Percentiles rank a stretch among this genome's conserved stretches.
Evolutionary conservation across 2,113 vertebrate genomes (phyloP).

Genomic region (Ictidomys tridecemlineatus): DNA sequence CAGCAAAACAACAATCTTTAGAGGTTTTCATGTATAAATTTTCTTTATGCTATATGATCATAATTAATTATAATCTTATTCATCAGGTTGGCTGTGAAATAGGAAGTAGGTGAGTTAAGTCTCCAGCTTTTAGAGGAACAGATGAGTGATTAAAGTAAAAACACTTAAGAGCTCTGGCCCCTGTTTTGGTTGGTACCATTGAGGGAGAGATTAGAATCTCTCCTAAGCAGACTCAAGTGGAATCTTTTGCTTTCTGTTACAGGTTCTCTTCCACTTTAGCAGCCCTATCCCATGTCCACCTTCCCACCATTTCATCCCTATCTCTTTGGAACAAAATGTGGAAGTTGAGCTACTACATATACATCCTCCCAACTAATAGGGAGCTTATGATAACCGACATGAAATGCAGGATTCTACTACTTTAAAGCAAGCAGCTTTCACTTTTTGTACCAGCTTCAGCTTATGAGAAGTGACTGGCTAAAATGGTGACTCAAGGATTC

Average conservation of each 20-base stretch:
- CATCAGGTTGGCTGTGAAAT: background rate
- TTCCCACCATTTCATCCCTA: background rate
- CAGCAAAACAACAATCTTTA: background rate
- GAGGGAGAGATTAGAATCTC: background rate
- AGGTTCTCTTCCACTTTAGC: background rate
- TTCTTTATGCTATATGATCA: background rate
- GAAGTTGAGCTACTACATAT: background rate
- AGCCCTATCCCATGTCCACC: background rate
- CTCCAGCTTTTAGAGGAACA: background rate
- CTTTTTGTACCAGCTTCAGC: background rate
- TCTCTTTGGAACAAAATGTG: background rate
- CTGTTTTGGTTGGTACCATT: background rate
- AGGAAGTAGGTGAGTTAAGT: background rate
- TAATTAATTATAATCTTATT: conserved; percentile 12
- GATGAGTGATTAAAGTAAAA: background rate
- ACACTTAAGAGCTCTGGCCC: background rate
- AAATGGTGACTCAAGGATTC: background rate
- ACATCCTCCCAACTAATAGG: background rate
- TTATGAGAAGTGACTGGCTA: background rate
- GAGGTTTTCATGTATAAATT: background rate
- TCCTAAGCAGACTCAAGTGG: background rate
- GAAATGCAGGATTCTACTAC: background rate
- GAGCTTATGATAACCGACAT: background rate
- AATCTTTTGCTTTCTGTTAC: background rate
- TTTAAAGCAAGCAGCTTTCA: background rate